A percentile compares a stretch with the other conserved stretches of the same genome.
Evolutionary conservation across 1,140 invertebrate genomes (phyloP).

Genomic region (Sycobia sp.): DNA sequence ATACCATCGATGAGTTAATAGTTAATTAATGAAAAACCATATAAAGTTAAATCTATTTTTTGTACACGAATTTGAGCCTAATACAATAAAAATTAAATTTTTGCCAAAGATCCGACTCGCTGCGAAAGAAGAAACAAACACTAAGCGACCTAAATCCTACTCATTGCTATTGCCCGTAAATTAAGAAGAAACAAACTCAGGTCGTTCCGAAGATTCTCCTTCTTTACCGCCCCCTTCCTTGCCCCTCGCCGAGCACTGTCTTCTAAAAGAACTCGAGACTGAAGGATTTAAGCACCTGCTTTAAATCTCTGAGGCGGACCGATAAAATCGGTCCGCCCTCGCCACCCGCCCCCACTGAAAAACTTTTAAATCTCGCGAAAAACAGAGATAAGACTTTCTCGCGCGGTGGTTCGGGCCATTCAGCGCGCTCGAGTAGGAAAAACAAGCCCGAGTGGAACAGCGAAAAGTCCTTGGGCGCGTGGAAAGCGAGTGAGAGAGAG

Average conservation of each 20-base stretch:
- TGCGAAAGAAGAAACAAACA: too few relatives aligned
- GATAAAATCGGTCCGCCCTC: conserved; percentile 20
- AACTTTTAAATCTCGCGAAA: conserved; percentile 33
- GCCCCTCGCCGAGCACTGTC: conserved; percentile 3
- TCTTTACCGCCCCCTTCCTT: neutral
- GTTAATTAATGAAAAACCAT: too few relatives aligned
- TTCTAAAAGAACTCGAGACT: conserved; percentile 13
- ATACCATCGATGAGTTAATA: too few relatives aligned
- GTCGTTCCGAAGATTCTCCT: neutral
- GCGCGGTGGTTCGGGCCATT: neutral
- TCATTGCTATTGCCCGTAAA: conserved; percentile 8
- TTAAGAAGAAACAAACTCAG: conserved; percentile 27
- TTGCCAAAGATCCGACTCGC: too few relatives aligned
- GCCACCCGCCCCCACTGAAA: neutral
- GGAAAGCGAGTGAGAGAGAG: neutral
- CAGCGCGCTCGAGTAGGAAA: neutral
- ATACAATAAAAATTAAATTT: too few relatives aligned
- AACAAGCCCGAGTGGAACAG: conserved; percentile 1
- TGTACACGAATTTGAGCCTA: too few relatives aligned
- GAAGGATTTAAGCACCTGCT: conserved; percentile 32
- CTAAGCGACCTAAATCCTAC: conserved; percentile 11
- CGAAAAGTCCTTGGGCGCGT: conserved; percentile 21
- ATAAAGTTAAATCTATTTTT: too few relatives aligned
- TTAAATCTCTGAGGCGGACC: conserved; percentile 26
- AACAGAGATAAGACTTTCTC: conserved; percentile 30